phyloP scores from a whole-genome alignment of 2,888 invertebrate genomes.

The Eupithecia tripunctaria region DNA sequence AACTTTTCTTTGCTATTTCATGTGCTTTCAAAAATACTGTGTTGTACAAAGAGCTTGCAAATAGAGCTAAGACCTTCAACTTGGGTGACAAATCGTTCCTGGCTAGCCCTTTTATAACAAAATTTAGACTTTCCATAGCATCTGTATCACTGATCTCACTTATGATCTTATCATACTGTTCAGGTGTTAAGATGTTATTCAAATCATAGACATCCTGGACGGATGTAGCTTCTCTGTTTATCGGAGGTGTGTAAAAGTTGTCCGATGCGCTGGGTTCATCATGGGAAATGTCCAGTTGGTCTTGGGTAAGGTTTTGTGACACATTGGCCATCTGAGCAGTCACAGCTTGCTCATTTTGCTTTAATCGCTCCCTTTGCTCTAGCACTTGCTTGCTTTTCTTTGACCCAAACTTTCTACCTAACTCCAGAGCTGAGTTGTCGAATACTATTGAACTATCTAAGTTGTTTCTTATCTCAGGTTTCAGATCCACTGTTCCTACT shows the following conservation, averaged over 20 bases:
- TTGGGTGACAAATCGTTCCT: constrained; percentile 49
- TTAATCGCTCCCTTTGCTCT: constrained; percentile 85
- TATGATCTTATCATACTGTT: constrained; percentile 67
- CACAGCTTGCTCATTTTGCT: constrained; percentile 83
- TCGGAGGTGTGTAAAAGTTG: constrained; percentile 78
- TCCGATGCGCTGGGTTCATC: constrained; percentile 67
- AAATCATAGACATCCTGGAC: constrained; percentile 78
- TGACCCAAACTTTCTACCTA: constrained; percentile 87
- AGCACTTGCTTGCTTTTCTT: constrained; percentile 84
- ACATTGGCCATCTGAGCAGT: constrained; percentile 84
- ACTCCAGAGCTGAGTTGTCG: constrained; percentile 66
- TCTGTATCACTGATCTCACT: constrained; percentile 64
- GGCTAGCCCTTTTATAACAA: constrained; percentile 51
- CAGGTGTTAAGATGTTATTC: constrained; percentile 69
- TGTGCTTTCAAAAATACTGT: constrained; percentile 13
- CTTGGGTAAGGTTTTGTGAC: constrained; percentile 66
- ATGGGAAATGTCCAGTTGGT: constrained; percentile 65
- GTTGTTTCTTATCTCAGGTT: constrained; percentile 57
- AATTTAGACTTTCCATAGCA: constrained; percentile 30
- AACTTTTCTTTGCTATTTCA: constrained; percentile 51
- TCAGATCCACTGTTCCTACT: constrained; percentile 59
- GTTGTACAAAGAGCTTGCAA: constrained; percentile 54
- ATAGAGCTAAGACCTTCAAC: constrained; percentile 62
- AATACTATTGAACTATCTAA: constrained; percentile 48
- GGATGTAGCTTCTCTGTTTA: constrained; percentile 75